These are phyloP conservation scores for Heliothis virescens DNA, from an alignment of 1,140 invertebrate genomes.

Conservation along the genomic window DNA sequence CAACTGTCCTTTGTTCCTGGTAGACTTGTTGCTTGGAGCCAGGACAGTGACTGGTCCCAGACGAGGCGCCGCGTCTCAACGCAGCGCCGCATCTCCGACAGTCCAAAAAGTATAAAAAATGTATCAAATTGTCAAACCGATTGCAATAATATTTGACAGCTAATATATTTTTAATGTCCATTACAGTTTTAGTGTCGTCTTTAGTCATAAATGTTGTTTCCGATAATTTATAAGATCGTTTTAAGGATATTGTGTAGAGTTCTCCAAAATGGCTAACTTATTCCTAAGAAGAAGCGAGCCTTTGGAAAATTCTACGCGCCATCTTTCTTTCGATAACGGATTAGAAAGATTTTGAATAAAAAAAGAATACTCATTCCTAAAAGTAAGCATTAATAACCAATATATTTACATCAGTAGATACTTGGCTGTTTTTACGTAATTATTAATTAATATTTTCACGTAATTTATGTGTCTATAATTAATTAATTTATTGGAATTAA, in stretches of 20 bases:
- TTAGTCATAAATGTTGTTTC: slow-evolving; percentile 84
- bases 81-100: neutral
- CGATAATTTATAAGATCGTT: slow-evolving; percentile 82
- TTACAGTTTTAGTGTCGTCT: slow-evolving; percentile 79
- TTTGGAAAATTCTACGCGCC: slow-evolving; percentile 50
- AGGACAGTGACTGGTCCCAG: neutral
- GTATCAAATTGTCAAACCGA: slow-evolving; percentile 36
- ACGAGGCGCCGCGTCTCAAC: neutral
- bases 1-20: slow-evolving; percentile 42
- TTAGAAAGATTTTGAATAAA: slow-evolving; percentile 71
- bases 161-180: slow-evolving; percentile 40
- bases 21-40: neutral
- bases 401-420: slow-evolving; percentile 85
- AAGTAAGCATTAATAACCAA: slow-evolving; percentile 82
- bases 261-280: slow-evolving; percentile 57
- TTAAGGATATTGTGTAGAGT: slow-evolving; percentile 56
- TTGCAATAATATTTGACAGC: slow-evolving; percentile 40
- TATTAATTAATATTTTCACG: slow-evolving; percentile 83
- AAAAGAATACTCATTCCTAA: slow-evolving; percentile 84
- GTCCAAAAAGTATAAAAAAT: neutral
- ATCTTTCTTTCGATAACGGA: slow-evolving; percentile 68
- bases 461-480: slow-evolving; percentile 86
- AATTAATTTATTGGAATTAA: slow-evolving; percentile 85
- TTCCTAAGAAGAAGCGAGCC: neutral
- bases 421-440: slow-evolving; percentile 84